Percentiles rank a stretch among this genome's conserved stretches.
Evolutionary conservation across 1,140 invertebrate genomes (phyloP).

Genomic region (Penaeus vannamei): DNA sequence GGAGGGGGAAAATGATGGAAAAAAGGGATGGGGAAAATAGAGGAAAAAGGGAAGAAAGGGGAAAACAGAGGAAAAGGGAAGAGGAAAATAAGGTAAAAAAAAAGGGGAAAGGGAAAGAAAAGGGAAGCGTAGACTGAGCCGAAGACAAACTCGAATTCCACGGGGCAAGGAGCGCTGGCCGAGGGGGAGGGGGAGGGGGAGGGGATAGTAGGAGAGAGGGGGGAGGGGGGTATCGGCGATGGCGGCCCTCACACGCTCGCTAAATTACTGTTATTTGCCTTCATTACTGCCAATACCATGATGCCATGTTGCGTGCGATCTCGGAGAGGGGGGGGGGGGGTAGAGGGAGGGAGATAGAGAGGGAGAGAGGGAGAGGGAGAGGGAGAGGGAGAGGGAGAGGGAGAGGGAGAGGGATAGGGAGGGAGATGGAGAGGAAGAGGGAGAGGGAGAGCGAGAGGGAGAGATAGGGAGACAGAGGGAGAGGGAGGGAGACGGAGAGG

Average conservation of each 20-base stretch:
- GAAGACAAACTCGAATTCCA: too few species aligned
- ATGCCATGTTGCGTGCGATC: slow-evolving; percentile 48
- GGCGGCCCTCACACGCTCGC: slow-evolving; percentile 29
- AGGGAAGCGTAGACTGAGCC: too few species aligned
- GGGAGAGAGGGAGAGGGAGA: not conserved
- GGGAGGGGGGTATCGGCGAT: slow-evolving; percentile 6
- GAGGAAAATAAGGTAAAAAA: too few species aligned
- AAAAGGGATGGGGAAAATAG: too few species aligned
- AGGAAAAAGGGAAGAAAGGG: too few species aligned
- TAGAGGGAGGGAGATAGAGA: not conserved
- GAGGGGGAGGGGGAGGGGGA: not conserved
- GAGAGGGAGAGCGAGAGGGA: not conserved
- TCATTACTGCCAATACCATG: slow-evolving; percentile 61
- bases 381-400: not conserved
- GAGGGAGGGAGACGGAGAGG: too few species aligned
- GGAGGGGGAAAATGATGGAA: too few species aligned
- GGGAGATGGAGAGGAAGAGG: too few species aligned
- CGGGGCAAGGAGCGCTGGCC: too few species aligned
- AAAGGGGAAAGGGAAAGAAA: too few species aligned
- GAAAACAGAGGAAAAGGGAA: too few species aligned
- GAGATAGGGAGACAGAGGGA: not conserved
- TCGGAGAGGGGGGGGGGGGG: not conserved
- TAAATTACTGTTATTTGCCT: slow-evolving; percentile 56
- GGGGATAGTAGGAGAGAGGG: not conserved
- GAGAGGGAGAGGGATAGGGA: not conserved